Evolutionary conservation across 1,140 invertebrate species (phyloP).

Genomic region (Dysdera silvatica): DNA sequence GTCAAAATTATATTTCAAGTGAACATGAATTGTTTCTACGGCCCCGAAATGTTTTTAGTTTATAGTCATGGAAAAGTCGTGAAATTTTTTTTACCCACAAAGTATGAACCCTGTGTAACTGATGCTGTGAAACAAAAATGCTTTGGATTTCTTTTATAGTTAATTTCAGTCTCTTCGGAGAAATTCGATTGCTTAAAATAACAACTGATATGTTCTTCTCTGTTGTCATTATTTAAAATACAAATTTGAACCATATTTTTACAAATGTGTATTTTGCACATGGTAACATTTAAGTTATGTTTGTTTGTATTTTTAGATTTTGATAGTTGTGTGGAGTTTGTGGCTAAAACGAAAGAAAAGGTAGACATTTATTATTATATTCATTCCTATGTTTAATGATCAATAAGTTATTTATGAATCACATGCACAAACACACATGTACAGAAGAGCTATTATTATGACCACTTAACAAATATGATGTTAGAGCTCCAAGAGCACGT

Average conservation of each 20-base stretch:
- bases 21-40: too few species aligned
- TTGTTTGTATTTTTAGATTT: slow-evolving; percentile 8
- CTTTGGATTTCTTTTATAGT: background rate
- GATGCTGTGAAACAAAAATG: background rate
- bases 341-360: slow-evolving; percentile 35
- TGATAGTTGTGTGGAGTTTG: slow-evolving; percentile 32
- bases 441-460: slow-evolving; percentile 1
- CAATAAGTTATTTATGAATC: too few species aligned
- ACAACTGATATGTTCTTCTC: background rate
- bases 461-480: background rate
- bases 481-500: background rate
- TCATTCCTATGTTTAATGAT: too few species aligned
- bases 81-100: too few species aligned
- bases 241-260: background rate
- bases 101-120: too few species aligned
- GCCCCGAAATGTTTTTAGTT: too few species aligned
- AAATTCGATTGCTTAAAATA: background rate
- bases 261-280: background rate
- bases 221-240: background rate
- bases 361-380: too few species aligned
- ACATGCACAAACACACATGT: too few species aligned
- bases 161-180: background rate
- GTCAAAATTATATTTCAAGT: too few species aligned
- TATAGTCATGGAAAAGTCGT: too few species aligned
- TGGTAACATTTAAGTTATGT: too few species aligned